Evolutionary conservation across 2,797 vertebrate species (phyloP).

Genomic region (Gymnoscopelus braueri): DNA sequence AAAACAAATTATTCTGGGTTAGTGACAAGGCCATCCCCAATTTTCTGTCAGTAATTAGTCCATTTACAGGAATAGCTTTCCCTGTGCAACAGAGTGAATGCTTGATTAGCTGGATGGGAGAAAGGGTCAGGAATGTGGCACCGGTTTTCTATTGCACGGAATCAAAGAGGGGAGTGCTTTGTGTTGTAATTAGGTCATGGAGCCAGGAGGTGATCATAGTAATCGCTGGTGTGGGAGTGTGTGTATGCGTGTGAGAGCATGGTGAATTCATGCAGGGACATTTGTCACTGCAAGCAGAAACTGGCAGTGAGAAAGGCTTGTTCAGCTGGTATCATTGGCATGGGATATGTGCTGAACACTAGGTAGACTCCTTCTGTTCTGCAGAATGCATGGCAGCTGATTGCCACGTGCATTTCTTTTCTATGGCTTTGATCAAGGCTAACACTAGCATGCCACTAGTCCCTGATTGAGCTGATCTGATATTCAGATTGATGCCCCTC

Average conservation of each 20-base stretch:
- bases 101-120: conserved; percentile 58
- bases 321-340: conserved; percentile 61
- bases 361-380: conserved; percentile 54
- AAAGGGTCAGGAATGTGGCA: conserved; percentile 58
- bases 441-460: conserved; percentile 19
- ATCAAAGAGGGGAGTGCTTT: conserved; percentile 33
- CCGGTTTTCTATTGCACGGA: conserved; percentile 26
- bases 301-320: conserved; percentile 34
- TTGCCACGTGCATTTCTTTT: conserved; percentile 57
- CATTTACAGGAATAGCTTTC: conserved; percentile 58
- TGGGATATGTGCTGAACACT: conserved; percentile 44
- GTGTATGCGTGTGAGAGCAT: conserved; percentile 26
- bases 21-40: conserved; percentile 30
- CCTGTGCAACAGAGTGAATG: conserved; percentile 45
- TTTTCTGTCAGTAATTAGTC: conserved; percentile 68
- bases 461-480: conserved; percentile 61
- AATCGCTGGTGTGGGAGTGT: conserved; percentile 54
- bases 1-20: conserved; percentile 26
- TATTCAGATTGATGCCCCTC: conserved; percentile 40
- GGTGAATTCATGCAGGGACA: conserved; percentile 47
- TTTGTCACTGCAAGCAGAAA: conserved; percentile 51
- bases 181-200: conserved; percentile 62
- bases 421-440: conserved; percentile 59
- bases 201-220: conserved; percentile 65
- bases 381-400: conserved; percentile 69